Percentiles rank a stretch among this genome's conserved stretches.
phyloP scores from a whole-genome alignment of 1,140 invertebrate species.

The Eurytemora carolleeae region DNA sequence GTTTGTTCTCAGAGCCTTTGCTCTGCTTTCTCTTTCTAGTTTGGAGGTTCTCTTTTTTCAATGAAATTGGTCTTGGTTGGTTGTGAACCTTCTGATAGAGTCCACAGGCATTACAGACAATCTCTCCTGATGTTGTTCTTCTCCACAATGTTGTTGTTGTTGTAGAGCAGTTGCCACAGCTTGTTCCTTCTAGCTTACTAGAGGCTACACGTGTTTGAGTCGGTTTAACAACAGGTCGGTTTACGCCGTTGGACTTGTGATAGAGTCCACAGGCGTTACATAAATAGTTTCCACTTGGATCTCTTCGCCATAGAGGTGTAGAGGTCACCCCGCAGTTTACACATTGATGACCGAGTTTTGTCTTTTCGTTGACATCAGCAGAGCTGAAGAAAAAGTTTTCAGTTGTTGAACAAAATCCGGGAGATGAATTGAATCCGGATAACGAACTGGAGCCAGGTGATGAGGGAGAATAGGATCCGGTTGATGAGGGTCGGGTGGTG shows the following conservation, averaged over 20 bases:
- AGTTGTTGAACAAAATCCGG: no score
- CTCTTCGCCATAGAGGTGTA: constrained; percentile 83
- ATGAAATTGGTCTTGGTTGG: constrained; percentile 65
- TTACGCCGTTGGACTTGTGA: constrained; percentile 88
- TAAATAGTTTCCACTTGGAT: constrained; percentile 85
- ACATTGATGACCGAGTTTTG: constrained; percentile 79
- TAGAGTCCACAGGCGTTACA: constrained; percentile 46
- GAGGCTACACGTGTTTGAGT: no score
- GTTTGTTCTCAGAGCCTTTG: no score
- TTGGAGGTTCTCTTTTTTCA: constrained; percentile 93
- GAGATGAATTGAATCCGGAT: no score
- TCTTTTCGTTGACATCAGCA: no score
- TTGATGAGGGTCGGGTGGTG: no score
- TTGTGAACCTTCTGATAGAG: constrained; percentile 92
- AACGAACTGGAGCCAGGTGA: no score
- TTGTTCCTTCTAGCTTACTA: constrained; percentile 59
- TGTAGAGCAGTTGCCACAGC: constrained; percentile 88
- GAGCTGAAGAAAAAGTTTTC: no score
- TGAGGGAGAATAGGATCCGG: no score
- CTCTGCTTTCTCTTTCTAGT: constrained; percentile 88
- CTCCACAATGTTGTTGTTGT: constrained; percentile 87
- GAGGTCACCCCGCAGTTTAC: constrained; percentile 89
- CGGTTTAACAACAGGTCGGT: constrained; percentile 61
- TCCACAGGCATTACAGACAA: constrained; percentile 93
- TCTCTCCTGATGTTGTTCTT: constrained; percentile 85